Base-by-base conservation (phyloP, 1,140 invertebrate species). In the Diprion similis region DNA sequence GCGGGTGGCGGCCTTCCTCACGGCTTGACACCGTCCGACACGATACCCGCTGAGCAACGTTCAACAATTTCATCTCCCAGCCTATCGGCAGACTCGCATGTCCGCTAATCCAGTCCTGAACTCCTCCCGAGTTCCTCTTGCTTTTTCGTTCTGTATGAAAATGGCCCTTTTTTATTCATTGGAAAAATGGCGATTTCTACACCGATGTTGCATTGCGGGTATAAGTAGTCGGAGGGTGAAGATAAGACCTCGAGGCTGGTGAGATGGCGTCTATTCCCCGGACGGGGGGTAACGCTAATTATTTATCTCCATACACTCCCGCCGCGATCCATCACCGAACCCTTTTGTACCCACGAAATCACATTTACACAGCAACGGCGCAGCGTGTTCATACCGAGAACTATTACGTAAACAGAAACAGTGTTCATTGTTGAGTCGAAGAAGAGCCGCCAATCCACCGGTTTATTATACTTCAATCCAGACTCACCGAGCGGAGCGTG, bases 1-100 rank as follows among this genome's bases (percentile, higher is more conserved):
- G 80, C 79, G 66, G 80, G 80, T 59, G 51, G 78, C 66, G 37
- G 72, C 71, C 76, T 75, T 77, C 74, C 79, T 79, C 74, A 66
- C 75, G 75, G 64, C n/a, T 59, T 59, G 51, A 59, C 51, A 59
- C 51, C 51, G 77, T 74, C 71, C 68, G 75, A 72, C 77, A 73
- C 59, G 77, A 72, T 71, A 71, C 79, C 80, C 71, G 76, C 80
- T 76, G 80, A 10, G 75, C 69, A 70, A 76, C 71, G 72, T 73
- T 78, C 72, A 72, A 73, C 75, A 75, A 64, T 72, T 78, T 76
- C 73, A 68, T 51, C 69, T 13, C 48, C 46, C 11, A 2, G 1
- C 66, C 71, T 69, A 76, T 75, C 68, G 9, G 66, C 13, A 11
- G 72, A 68, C 71, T 45, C 74, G 71, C 69, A 64, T 69, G 17